Base-by-base conservation (phyloP, 2,797 vertebrate species). In the Oreonectes daqikongensis region DNA sequence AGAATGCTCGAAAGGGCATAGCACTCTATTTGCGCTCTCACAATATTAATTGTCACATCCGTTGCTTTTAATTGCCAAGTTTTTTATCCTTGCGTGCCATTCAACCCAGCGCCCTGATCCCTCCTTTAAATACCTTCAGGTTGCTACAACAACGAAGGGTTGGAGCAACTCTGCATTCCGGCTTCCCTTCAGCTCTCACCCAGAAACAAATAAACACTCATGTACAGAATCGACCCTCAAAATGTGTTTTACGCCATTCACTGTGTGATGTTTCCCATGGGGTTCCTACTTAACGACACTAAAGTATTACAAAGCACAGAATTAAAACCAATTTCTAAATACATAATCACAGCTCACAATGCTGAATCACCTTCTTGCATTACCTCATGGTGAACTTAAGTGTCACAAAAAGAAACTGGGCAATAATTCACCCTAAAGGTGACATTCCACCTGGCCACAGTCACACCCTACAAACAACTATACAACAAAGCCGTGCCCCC, bases 111-210 rank as follows among this genome's bases (percentile, higher is more conserved):
- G 22, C 53, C 55, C 77, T 72, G 70, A 80, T 83, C 75, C 72
- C 48, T 83, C 66, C 77, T 70, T 66, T 88, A 91, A 93, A 92
- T 92, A 92, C 91, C 93, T 93, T 89, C 89, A 26, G 86, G 92
- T 94, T 94, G 93, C 93, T 93, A 94, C 93, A 93, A 93, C 93
- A 93, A 94, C 91, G 88, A 93, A 93, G 90, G 89, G 80, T 82
- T 44, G 2, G 53, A 77, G 90, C 88, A 87, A 92, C 90, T 91
- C 87, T 86, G 88, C 85, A 89, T 93, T 90, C 91, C 89, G 90
- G 90, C 91, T 91, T 93, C 93, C 92, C 91, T 94, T 94, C 89
- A 91, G 89, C 91, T 93, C 90, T 92, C 88, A 40, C 28, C 52
- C 55, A 72, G 55, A 71, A 77, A 69, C 44, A 77, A 78, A 75